A percentile compares a stretch with the other conserved stretches of the same genome.
Conservation (phyloP, 2,113 vertebrate genomes). For the Atractosteus spatula region DNA sequence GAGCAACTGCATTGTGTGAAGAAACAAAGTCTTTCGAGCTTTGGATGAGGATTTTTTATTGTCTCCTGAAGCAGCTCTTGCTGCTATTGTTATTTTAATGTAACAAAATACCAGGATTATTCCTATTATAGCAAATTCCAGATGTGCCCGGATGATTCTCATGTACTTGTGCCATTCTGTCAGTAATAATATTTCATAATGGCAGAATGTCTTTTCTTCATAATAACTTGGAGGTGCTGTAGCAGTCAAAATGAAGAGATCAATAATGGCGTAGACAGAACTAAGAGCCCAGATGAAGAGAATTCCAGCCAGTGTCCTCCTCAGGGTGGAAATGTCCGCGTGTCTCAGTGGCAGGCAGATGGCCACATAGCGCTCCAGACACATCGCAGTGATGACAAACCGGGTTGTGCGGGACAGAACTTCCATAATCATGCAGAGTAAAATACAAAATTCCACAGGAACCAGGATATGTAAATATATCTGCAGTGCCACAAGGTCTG, state of each 20-base stretch:
- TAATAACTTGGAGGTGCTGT: background rate
- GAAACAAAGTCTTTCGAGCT: constrained; percentile 36
- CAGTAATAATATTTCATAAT: background rate
- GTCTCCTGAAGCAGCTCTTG: constrained; percentile 18
- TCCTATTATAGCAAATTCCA: constrained; percentile 3
- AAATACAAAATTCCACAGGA: constrained; percentile 4
- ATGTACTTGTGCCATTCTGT: background rate
- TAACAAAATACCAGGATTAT: constrained; percentile 2
- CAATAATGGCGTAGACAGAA: background rate
- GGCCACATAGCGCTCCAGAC: constrained; percentile 5
- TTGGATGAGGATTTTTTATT: constrained; percentile 32
- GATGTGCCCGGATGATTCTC: background rate
- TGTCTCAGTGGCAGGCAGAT: constrained; percentile 4
- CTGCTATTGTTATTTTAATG: constrained; percentile 7
- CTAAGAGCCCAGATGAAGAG: background rate
- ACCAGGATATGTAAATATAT: background rate
- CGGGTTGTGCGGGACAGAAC: background rate
- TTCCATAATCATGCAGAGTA: background rate
- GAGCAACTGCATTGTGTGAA: constrained; percentile 45
- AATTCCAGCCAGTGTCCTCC: background rate
- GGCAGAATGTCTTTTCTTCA: background rate
- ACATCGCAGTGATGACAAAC: background rate
- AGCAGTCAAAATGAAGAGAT: background rate
- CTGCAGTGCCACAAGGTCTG: background rate
- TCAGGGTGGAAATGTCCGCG: background rate